phyloP scores from a whole-genome alignment of 2,888 invertebrate genomes.

The Drosophila incognita region DNA sequence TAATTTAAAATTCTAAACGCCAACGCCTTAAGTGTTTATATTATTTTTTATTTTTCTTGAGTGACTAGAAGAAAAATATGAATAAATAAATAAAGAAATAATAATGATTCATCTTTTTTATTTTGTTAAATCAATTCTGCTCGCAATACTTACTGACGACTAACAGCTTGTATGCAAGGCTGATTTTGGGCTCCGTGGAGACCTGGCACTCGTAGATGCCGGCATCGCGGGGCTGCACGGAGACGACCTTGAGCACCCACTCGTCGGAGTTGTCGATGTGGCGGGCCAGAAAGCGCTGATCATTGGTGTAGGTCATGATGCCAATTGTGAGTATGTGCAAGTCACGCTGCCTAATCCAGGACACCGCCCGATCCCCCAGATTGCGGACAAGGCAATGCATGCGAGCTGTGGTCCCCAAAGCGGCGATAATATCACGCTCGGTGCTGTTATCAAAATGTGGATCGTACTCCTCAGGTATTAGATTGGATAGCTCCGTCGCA shows the following conservation, averaged over 20 bases:
- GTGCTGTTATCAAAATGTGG: slow-evolving; percentile 95
- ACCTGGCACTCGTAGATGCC: slow-evolving; percentile 92
- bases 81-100: not conserved
- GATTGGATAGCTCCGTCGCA: slow-evolving; percentile 77
- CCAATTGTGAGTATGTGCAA: slow-evolving; percentile 91
- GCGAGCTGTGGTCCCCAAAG: slow-evolving; percentile 93
- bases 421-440: slow-evolving; percentile 92
- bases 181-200: slow-evolving; percentile 92
- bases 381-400: slow-evolving; percentile 93
- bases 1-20: not conserved
- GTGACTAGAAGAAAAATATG: not conserved
- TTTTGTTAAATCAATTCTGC: not conserved
- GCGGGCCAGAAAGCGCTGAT: slow-evolving; percentile 89
- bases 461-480: slow-evolving; percentile 84
- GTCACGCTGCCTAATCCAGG: slow-evolving; percentile 94
- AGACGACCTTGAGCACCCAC: slow-evolving; percentile 90
- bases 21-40: not conserved
- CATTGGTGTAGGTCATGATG: slow-evolving; percentile 90
- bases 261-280: slow-evolving; percentile 90
- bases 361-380: slow-evolving; percentile 92
- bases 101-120: not conserved
- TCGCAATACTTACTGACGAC: slow-evolving; percentile 89
- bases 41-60: not conserved
- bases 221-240: slow-evolving; percentile 89
- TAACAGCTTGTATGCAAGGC: slow-evolving; percentile 89